A percentile compares a stretch with the other conserved stretches of the same genome.
Evolutionary conservation across 2,113 vertebrate genomes (phyloP).

Genomic region (Saccopteryx bilineata): DNA sequence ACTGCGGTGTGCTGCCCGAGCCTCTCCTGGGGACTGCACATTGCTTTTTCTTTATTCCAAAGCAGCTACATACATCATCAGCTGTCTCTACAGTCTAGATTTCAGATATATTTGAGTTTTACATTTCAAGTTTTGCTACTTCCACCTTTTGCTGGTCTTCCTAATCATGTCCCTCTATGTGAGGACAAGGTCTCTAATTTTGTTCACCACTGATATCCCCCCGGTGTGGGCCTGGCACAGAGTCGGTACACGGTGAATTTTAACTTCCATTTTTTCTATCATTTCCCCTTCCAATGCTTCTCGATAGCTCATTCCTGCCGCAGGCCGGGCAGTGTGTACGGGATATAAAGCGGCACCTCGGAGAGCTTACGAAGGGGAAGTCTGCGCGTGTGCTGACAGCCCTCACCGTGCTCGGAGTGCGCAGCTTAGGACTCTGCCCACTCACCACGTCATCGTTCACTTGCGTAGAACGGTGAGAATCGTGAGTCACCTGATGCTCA

Average conservation of each 20-base stretch:
- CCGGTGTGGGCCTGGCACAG: background rate
- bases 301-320: background rate
- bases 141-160: background rate
- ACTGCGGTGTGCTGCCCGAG: accelerated
- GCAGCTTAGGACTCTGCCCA: background rate
- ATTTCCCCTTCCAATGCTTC: background rate
- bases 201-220: background rate
- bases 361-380: background rate
- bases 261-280: background rate
- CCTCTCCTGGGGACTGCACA: background rate
- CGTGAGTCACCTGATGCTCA: accelerated
- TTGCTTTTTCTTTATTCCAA: background rate
- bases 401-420: background rate
- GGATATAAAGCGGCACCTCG: background rate
- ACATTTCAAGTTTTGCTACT: background rate
- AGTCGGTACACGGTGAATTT: background rate
- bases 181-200: background rate
- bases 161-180: too few relatives aligned
- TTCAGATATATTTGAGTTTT: too few relatives aligned
- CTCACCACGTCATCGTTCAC: background rate
- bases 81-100: background rate
- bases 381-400: accelerated
- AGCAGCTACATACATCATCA: background rate
- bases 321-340: background rate
- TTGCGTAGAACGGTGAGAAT: accelerated